Evolutionary conservation across 2,888 invertebrate species (phyloP).

Genomic region (Spodoptera picta): DNA sequence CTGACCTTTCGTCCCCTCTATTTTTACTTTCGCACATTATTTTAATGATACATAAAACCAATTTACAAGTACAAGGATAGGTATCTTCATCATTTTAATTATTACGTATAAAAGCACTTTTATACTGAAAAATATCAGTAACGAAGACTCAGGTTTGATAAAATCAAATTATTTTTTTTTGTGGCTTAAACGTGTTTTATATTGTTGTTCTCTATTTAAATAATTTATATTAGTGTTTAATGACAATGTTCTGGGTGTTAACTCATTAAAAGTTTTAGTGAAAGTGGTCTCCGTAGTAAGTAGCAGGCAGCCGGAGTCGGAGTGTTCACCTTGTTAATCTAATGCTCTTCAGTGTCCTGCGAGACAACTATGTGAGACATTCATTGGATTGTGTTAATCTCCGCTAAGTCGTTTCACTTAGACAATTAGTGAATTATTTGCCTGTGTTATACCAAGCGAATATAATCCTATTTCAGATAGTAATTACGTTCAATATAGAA

Average conservation of each 20-base stretch:
- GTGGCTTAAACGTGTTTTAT: constrained; percentile 19
- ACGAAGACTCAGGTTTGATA: constrained; percentile 13
- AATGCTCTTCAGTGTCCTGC: constrained; percentile 58
- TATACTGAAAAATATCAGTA: constrained; percentile 24
- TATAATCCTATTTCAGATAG: no score
- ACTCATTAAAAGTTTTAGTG: constrained; percentile 57
- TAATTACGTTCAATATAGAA: neutral
- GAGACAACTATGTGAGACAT: constrained; percentile 64
- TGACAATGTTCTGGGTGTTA: constrained; percentile 22
- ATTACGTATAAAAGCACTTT: constrained; percentile 17
- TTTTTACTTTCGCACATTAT: constrained; percentile 40
- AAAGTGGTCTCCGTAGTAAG: constrained; percentile 41
- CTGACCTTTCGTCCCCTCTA: constrained; percentile 39
- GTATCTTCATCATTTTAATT: constrained; percentile 46
- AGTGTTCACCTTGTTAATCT: constrained; percentile 69
- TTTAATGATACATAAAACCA: constrained; percentile 39
- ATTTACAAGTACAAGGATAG: constrained; percentile 42
- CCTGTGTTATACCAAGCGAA: constrained; percentile 16
- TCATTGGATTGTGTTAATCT: constrained; percentile 72
- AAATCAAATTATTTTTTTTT: constrained; percentile 20
- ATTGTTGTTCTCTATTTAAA: constrained; percentile 35
- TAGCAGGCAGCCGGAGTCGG: constrained; percentile 47
- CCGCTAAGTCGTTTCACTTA: constrained; percentile 53
- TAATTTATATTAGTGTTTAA: constrained; percentile 32
- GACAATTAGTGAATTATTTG: constrained; percentile 59